These are phyloP conservation scores for Rhabdophis nuchalis DNA, from an alignment of 2,797 vertebrate species.

Conservation along the genomic window DNA sequence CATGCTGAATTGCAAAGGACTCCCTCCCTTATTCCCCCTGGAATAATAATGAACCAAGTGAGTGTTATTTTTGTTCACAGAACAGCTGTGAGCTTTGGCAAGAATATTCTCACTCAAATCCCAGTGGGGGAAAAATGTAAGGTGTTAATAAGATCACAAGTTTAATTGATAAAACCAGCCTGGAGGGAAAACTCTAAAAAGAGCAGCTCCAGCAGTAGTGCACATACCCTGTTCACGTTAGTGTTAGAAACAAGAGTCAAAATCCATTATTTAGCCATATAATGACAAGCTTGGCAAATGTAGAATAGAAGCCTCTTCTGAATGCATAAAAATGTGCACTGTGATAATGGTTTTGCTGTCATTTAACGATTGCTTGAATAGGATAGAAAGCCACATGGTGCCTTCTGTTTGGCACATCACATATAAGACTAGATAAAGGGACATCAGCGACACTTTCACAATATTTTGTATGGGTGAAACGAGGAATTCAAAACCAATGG, in stretches of 20 bases:
- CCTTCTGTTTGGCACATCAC: background rate
- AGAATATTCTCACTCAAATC: constrained; percentile 49
- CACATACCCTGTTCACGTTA: constrained; percentile 29
- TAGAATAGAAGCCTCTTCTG: constrained; percentile 4
- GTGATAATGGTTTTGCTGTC: background rate
- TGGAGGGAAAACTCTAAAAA: constrained; percentile 20
- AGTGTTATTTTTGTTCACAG: constrained; percentile 23
- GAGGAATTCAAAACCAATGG: background rate
- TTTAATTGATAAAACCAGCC: constrained; percentile 64
- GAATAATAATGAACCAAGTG: constrained; percentile 24
- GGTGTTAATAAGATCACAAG: constrained; percentile 65
- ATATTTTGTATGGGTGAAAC: no score
- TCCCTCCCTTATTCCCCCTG: background rate
- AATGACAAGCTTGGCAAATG: constrained; percentile 33
- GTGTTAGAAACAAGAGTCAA: constrained; percentile 6
- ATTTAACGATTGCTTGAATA: constrained; percentile 1
- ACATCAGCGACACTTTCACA: background rate
- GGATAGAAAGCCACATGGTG: constrained; percentile 1
- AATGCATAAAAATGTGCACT: constrained; percentile 14
- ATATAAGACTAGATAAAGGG: constrained; percentile 1
- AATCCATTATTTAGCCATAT: constrained; percentile 34
- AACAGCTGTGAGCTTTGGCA: constrained; percentile 61
- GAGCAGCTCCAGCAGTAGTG: background rate
- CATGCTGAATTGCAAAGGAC: background rate
- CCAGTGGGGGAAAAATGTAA: constrained; percentile 33